Evolutionary conservation across 2,797 vertebrate genomes (phyloP).

Genomic region (Onychomys leucogaster): DNA sequence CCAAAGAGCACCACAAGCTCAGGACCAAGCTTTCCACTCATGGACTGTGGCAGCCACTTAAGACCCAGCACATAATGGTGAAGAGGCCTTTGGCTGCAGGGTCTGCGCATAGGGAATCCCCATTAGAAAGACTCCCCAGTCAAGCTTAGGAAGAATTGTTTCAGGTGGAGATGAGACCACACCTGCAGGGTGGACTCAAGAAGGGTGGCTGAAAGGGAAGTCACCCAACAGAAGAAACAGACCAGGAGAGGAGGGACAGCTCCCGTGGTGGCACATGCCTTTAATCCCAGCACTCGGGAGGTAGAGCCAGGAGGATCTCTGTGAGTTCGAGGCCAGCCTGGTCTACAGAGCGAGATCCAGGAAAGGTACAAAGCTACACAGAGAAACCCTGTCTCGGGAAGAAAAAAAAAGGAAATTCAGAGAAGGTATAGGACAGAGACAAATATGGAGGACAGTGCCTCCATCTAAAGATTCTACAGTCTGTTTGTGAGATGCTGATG

Average conservation of each 20-base stretch:
- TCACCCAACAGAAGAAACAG: fast-evolving
- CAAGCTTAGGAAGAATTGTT: background rate
- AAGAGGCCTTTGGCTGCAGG: too few species aligned
- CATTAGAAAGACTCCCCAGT: background rate
- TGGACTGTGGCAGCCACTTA: background rate
- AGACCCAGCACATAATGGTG: background rate
- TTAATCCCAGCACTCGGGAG: too few species aligned
- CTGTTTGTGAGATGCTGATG: background rate
- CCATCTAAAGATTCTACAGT: background rate
- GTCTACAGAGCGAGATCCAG: too few species aligned
- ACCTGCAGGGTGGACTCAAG: background rate
- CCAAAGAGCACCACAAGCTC: background rate
- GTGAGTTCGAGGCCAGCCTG: too few species aligned
- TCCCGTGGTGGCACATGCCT: too few species aligned
- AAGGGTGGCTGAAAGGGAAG: background rate
- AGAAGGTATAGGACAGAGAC: background rate
- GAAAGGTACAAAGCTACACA: too few species aligned
- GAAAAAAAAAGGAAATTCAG: background rate
- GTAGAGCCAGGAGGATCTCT: too few species aligned
- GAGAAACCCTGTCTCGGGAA: too few species aligned
- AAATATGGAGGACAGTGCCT: background rate
- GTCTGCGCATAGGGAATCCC: background rate
- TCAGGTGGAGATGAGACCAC: background rate
- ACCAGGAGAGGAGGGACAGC: background rate
- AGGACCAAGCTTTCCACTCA: background rate